These are phyloP conservation scores for Leptinotarsa lineolata DNA, from an alignment of 1,140 invertebrate genomes.

Conservation along the genomic window DNA sequence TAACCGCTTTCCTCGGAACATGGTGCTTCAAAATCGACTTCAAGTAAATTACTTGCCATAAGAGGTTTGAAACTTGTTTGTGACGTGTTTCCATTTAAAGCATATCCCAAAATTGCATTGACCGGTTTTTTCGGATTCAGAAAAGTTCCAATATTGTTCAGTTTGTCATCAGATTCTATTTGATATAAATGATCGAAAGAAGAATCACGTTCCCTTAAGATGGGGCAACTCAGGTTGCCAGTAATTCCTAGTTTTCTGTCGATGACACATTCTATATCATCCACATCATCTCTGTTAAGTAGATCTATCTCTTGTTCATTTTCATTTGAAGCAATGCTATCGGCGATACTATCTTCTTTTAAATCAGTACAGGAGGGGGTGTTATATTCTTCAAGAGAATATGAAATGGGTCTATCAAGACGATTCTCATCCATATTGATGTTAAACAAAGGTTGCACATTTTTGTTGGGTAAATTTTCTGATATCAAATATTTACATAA, in stretches of 20 bases:
- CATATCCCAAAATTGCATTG: slow-evolving; percentile 17
- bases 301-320: too few species aligned
- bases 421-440: too few species aligned
- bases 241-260: neutral
- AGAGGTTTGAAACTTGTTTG: neutral
- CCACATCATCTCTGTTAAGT: too few species aligned
- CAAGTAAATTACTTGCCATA: neutral
- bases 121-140: slow-evolving; percentile 4
- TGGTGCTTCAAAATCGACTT: slow-evolving; percentile 2
- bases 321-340: too few species aligned
- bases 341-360: too few species aligned
- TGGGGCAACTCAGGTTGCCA: slow-evolving; percentile 31
- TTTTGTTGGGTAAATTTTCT: too few species aligned
- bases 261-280: too few species aligned
- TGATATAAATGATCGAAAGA: slow-evolving; percentile 39
- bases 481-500: neutral
- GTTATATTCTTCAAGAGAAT: too few species aligned
- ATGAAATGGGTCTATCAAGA: too few species aligned
- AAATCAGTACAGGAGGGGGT: too few species aligned
- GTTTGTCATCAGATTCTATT: slow-evolving; percentile 11
- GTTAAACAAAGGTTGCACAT: too few species aligned
- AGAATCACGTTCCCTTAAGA: slow-evolving; percentile 17
- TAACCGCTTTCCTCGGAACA: slow-evolving; percentile 42
- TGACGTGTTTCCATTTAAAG: slow-evolving; percentile 7
- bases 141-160: neutral